Evolutionary conservation across 2,888 invertebrate genomes (phyloP).

Genomic region (Brachyptera risi): DNA sequence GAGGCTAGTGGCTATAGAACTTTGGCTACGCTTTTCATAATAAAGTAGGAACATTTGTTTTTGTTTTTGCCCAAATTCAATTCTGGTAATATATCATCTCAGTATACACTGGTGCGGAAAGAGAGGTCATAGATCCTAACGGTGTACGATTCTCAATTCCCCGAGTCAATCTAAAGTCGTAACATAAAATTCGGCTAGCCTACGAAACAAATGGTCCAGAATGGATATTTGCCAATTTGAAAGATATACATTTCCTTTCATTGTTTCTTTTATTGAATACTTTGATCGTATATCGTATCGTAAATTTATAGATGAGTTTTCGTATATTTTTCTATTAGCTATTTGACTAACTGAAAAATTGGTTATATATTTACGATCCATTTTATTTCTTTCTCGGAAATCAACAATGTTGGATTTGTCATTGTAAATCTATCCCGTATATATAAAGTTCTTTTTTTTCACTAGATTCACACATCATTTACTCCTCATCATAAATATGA

Average conservation of each 20-base stretch:
- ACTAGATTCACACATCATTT: slow-evolving; percentile 20
- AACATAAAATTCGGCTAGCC: no score
- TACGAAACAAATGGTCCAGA: neutral
- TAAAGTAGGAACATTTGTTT: no score
- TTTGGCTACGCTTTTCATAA: no score
- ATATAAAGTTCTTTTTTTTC: neutral
- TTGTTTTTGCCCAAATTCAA: no score
- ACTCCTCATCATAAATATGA: slow-evolving; percentile 18
- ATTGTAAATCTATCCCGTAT: slow-evolving; percentile 8
- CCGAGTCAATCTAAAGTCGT: no score
- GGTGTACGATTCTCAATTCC: no score
- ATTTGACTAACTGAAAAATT: neutral
- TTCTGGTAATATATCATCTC: no score
- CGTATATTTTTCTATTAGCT: neutral
- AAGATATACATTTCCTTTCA: neutral
- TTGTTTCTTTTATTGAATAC: slow-evolving; percentile 4
- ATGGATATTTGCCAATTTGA: slow-evolving; percentile 17
- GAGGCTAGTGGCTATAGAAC: no score
- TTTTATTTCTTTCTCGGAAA: neutral
- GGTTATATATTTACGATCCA: neutral
- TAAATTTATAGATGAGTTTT: neutral
- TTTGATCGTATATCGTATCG: neutral
- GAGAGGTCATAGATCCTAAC: no score
- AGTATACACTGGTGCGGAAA: no score
- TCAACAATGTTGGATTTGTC: slow-evolving; percentile 17